phyloP scores from a whole-genome alignment of 2,113 vertebrate genomes.

The Colinus virginianus region DNA sequence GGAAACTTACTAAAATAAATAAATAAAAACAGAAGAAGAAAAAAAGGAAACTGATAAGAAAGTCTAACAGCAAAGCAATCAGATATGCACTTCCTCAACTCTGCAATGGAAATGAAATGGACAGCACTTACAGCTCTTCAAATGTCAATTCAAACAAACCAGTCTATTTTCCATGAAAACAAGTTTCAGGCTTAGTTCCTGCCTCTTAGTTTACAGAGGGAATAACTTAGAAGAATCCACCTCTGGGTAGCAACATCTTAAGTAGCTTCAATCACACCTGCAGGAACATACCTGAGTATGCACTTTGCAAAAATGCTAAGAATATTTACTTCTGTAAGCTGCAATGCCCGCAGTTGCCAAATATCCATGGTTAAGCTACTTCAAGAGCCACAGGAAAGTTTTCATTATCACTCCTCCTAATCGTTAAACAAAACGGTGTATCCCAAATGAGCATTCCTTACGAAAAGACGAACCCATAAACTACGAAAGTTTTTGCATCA shows the following conservation, averaged over 20 bases:
- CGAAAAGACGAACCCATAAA: not conserved
- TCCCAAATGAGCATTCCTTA: not conserved
- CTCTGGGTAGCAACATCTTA: not conserved
- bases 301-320: not conserved
- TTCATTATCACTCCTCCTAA: not conserved
- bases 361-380: not conserved
- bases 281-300: not conserved
- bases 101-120: not conserved
- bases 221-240: not conserved
- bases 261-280: not conserved
- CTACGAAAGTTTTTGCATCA: not conserved
- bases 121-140: not conserved
- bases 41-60: not conserved
- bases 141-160: not conserved
- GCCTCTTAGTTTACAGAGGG: not conserved
- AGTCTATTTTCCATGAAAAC: not conserved
- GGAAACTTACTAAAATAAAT: not conserved
- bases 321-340: not conserved
- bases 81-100: not conserved
- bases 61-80: constrained; percentile 1
- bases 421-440: not conserved
- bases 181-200: not conserved
- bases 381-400: not conserved
- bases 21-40: too few relatives aligned
- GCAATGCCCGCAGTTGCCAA: not conserved